Base-by-base conservation (phyloP, 2,888 invertebrate species). In the Drosophila anceps region DNA sequence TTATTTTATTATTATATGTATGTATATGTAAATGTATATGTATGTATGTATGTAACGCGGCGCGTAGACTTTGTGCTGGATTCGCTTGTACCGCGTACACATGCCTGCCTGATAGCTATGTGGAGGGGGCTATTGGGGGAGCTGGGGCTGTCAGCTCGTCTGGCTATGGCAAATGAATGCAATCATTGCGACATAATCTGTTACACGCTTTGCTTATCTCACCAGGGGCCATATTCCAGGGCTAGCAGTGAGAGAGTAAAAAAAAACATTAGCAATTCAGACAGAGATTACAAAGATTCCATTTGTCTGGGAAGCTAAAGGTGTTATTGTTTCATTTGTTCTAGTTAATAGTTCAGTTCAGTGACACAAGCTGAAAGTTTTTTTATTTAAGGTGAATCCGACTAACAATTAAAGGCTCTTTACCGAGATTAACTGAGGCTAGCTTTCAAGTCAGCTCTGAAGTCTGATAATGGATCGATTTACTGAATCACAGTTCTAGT, bases 131-230 rank as follows among this genome's bases (percentile, higher is more conserved):
- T 9, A n/a, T 18, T 18, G 31, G n/a, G 4, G 8, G 20, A 33
- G 37, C 20, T 31, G 37, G 50, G 44, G 8, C n/a, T 33, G 29
- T 13, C 35, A 20, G 50, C 43, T 57, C 37, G 60, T 74, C 50
- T 53, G 59, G 31, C 31, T 51, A 53, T 57, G 54, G 69, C 69
- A 70, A 68, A 84, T 60, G 48, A 73, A 63, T 77, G 71, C 64
- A 84, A 69, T 82, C 70, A 82, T 71, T 59, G 48, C 53, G 68
- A 67, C 69, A 76, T 69, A 81, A 69, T 76, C 63, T 60, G 53
- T 43, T 50, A 44, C 57, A 58, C 35, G 35, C 31, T 46, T 20
- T 31, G 60, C 66, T 76, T 78, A 75, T 86, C 78, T 86, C 78
- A 37, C 48, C 27, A 43, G 41, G 50, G 46, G 41, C 18, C 46